phyloP scores from a whole-genome alignment of 2,113 vertebrate genomes.

The Salvator merianae region DNA sequence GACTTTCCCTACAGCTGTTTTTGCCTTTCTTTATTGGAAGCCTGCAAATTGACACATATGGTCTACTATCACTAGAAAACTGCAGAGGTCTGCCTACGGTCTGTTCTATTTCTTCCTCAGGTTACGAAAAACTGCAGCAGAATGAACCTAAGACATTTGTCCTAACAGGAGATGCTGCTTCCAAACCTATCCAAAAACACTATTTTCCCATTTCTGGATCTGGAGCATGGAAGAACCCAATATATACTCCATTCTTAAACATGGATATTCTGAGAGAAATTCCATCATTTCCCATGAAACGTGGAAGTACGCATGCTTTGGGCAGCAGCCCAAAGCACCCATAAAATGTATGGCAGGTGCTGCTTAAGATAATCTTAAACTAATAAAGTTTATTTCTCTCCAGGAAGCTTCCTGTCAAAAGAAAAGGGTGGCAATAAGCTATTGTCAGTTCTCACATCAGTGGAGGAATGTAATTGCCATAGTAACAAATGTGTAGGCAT shows the following conservation, averaged over 20 bases:
- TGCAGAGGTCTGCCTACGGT: background rate
- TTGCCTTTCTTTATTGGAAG: too few relatives aligned
- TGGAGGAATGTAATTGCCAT: conserved; percentile 69
- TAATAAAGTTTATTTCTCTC: background rate
- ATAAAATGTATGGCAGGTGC: background rate
- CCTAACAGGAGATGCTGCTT: too few relatives aligned
- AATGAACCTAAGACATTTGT: too few relatives aligned
- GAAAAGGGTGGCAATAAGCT: conserved; percentile 54
- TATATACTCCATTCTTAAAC: background rate
- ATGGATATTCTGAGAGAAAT: background rate
- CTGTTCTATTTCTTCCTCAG: background rate
- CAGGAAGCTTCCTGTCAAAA: conserved; percentile 34
- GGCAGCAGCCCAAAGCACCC: background rate
- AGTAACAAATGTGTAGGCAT: conserved; percentile 64
- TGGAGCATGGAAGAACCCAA: background rate
- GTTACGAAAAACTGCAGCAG: background rate
- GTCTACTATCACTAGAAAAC: background rate
- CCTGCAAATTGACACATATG: background rate
- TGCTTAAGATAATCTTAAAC: background rate
- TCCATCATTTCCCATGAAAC: background rate
- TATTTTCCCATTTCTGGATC: background rate
- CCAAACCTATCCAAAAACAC: background rate
- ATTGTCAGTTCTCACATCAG: conserved; percentile 35
- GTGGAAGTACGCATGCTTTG: conserved; percentile 1
- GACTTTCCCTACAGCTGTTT: too few relatives aligned